These are phyloP conservation scores for Thermophis baileyi DNA, from an alignment of 2,113 vertebrate species.

Conservation along the genomic window DNA sequence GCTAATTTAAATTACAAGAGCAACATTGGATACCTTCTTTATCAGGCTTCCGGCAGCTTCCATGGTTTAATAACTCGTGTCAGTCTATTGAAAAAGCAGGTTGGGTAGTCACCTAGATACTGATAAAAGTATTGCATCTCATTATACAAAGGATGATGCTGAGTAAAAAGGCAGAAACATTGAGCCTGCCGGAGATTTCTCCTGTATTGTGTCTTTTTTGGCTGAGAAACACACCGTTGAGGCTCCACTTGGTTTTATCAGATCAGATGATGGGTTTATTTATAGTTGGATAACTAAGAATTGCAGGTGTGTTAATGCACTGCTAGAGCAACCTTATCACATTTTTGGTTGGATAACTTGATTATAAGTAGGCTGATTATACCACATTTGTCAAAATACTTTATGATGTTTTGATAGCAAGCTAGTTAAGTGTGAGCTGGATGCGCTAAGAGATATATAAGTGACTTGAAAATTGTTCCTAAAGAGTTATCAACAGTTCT, in stretches of 20 bases:
- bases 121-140: not conserved
- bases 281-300: not conserved
- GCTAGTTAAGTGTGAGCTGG: not conserved
- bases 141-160: not conserved
- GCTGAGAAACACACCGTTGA: not conserved
- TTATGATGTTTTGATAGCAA: not conserved
- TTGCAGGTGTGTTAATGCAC: not conserved
- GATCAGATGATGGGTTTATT: not conserved
- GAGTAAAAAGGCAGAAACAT: not conserved
- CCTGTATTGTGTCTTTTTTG: not conserved
- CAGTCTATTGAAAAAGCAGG: constrained; percentile 3
- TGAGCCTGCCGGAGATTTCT: not conserved
- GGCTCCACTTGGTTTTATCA: not conserved
- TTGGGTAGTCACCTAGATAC: not conserved
- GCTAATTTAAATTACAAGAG: constrained; percentile 20
- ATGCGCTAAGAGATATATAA: not conserved
- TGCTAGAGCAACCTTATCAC: not conserved
- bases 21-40: constrained; percentile 7
- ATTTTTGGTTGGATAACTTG: not conserved
- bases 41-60: constrained; percentile 16
- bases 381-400: not conserved
- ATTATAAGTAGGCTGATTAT: not conserved
- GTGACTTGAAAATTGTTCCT: not conserved
- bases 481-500: not conserved
- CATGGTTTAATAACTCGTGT: not conserved